Evolutionary conservation across 1,140 invertebrate species (phyloP).

Genomic region (Helicoverpa zea): DNA sequence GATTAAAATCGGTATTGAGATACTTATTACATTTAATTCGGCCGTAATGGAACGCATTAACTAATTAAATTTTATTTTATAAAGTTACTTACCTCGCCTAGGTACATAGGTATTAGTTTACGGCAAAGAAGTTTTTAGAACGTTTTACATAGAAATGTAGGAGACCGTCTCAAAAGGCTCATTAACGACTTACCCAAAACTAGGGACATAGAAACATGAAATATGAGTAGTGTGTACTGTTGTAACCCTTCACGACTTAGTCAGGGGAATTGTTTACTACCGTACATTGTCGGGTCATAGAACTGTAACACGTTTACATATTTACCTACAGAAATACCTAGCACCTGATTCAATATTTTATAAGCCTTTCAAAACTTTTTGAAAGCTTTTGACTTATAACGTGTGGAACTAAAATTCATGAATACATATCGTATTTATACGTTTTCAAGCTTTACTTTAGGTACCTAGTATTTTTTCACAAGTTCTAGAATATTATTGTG

Average conservation of each 20-base stretch:
- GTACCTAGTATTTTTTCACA: too few relatives aligned
- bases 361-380: neutral
- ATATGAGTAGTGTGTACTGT: conserved; percentile 31
- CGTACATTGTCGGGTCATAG: neutral
- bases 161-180: conserved; percentile 30
- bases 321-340: neutral
- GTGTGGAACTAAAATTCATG: too few relatives aligned
- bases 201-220: conserved; percentile 26
- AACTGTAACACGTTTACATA: neutral
- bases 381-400: too few relatives aligned
- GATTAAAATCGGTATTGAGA: conserved; percentile 3
- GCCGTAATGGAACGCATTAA: neutral
- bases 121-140: neutral
- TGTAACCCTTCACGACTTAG: neutral
- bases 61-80: conserved; percentile 16
- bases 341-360: neutral
- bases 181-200: conserved; percentile 45
- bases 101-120: neutral
- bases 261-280: conserved; percentile 18
- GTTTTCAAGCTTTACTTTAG: too few relatives aligned
- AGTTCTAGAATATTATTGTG: too few relatives aligned
- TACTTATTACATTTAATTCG: conserved; percentile 11
- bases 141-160: conserved; percentile 5
- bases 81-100: neutral
- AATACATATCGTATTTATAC: too few relatives aligned